These are phyloP conservation scores for Hoplodrina blanda DNA, from an alignment of 2,888 invertebrate genomes.

Conservation along the genomic window DNA sequence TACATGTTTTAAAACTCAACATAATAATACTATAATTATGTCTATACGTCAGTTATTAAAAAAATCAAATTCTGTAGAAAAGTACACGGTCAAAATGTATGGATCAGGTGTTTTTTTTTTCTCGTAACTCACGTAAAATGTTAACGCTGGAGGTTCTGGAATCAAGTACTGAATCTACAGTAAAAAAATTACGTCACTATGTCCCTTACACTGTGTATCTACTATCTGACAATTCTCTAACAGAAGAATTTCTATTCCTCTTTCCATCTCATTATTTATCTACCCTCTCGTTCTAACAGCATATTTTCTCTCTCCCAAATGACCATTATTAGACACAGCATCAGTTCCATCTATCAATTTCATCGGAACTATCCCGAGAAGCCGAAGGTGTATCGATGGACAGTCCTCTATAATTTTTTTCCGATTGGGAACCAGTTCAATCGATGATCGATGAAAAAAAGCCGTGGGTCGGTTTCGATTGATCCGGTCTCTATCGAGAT, in stretches of 20 bases:
- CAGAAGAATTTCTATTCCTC: conserved; percentile 13
- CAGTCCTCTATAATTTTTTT: conserved; percentile 75
- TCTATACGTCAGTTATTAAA: too few species aligned
- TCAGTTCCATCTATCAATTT: conserved; percentile 68
- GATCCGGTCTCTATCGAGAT: conserved; percentile 87
- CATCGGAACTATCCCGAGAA: conserved; percentile 57
- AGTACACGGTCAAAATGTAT: too few species aligned
- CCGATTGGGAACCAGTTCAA: conserved; percentile 82
- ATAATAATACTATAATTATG: neutral
- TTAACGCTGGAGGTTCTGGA: too few species aligned
- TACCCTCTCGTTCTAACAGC: conserved; percentile 36
- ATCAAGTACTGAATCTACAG: too few species aligned
- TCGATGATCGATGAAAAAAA: conserved; percentile 86
- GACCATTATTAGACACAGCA: conserved; percentile 61
- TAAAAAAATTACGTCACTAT: too few species aligned
- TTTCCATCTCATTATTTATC: conserved; percentile 17
- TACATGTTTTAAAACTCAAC: conserved; percentile 3
- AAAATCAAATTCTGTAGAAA: too few species aligned
- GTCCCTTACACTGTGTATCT: too few species aligned
- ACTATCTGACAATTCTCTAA: neutral
- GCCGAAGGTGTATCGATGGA: conserved; percentile 61
- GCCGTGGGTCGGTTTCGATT: conserved; percentile 85
- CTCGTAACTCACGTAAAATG: too few species aligned
- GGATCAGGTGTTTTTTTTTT: too few species aligned
- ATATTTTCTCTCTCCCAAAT: conserved; percentile 52